A percentile compares a stretch with the other conserved stretches of the same genome.
Conservation (phyloP, 92 coral and sea anemone species). For the Meandrina meandrites region DNA sequence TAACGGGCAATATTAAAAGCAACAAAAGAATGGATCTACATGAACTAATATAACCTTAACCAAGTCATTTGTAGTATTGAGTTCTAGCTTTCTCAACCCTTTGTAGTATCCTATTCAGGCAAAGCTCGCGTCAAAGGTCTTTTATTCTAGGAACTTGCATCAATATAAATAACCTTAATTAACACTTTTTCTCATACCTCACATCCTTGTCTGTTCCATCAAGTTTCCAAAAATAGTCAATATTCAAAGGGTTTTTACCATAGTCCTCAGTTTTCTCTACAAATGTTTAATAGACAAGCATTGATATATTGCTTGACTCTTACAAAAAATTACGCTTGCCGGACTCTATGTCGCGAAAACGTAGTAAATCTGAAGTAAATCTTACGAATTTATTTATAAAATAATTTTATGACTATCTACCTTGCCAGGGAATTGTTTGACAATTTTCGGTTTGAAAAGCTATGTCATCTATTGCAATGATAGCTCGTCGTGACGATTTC, state of each 20-base stretch:
- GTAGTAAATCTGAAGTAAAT: no score
- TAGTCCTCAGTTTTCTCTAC: constrained; percentile 19
- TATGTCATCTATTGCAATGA: constrained; percentile 59
- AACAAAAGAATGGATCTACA: not conserved
- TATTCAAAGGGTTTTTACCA: constrained; percentile 20
- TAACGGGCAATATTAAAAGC: not conserved
- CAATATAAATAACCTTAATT: no score
- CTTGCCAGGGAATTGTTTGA: constrained; percentile 57
- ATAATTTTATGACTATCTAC: no score
- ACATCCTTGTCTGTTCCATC: constrained; percentile 62
- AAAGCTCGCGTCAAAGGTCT: no score
- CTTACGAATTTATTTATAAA: no score
- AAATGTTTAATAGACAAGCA: not conserved
- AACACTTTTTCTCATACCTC: constrained; percentile 7
- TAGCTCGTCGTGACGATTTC: constrained; percentile 1
- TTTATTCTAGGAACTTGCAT: no score
- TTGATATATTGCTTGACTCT: not conserved
- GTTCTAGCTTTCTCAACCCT: no score
- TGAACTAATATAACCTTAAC: no score
- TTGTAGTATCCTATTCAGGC: no score
- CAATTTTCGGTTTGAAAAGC: constrained; percentile 57
- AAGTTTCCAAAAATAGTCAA: constrained; percentile 54
- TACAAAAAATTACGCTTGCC: no score
- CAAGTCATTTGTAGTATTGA: no score
- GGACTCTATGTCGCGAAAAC: no score